Percentiles rank a stretch among this genome's conserved stretches.
phyloP scores from a whole-genome alignment of 2,888 invertebrate species.

The Chydorus sphaericus region DNA sequence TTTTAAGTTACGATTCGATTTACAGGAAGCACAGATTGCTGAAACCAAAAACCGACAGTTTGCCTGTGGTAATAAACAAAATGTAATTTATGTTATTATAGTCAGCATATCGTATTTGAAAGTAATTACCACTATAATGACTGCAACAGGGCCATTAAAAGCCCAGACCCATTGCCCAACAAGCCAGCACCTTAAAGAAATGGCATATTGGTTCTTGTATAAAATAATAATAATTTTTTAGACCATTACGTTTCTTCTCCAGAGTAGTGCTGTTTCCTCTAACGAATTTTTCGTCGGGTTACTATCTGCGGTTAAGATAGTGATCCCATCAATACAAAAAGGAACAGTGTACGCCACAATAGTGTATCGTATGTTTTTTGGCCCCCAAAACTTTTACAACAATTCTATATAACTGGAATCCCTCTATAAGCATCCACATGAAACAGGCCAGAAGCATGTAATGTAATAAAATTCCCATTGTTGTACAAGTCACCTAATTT shows the following conservation, averaged over 20 bases:
- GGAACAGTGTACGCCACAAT: conserved; percentile 31
- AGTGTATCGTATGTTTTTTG: conserved; percentile 28
- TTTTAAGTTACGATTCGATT: too few relatives aligned
- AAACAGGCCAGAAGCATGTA: conserved; percentile 34
- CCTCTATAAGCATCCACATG: conserved; percentile 38
- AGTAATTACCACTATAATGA: conserved; percentile 20
- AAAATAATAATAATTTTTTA: too few relatives aligned
- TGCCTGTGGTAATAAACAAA: too few relatives aligned
- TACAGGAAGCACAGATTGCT: too few relatives aligned
- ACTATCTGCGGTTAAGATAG: conserved; percentile 9
- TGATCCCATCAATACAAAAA: conserved; percentile 17
- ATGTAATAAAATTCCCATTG: conserved; percentile 32
- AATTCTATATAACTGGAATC: conserved; percentile 35
- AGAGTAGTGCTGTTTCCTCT: conserved; percentile 19
- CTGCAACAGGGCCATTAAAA: conserved; percentile 22
- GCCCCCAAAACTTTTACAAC: conserved; percentile 35
- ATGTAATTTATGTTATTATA: too few relatives aligned
- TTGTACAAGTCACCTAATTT: conserved; percentile 27
- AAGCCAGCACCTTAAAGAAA: conserved; percentile 22
- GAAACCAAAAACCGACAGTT: too few relatives aligned
- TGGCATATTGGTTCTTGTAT: too few relatives aligned
- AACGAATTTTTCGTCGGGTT: too few relatives aligned
- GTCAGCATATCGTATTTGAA: too few relatives aligned
- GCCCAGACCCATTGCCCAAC: conserved; percentile 22
- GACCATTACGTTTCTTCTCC: conserved; percentile 20